Base-by-base conservation (phyloP, 2,797 vertebrate species). In the Peromyscus attwateri region DNA sequence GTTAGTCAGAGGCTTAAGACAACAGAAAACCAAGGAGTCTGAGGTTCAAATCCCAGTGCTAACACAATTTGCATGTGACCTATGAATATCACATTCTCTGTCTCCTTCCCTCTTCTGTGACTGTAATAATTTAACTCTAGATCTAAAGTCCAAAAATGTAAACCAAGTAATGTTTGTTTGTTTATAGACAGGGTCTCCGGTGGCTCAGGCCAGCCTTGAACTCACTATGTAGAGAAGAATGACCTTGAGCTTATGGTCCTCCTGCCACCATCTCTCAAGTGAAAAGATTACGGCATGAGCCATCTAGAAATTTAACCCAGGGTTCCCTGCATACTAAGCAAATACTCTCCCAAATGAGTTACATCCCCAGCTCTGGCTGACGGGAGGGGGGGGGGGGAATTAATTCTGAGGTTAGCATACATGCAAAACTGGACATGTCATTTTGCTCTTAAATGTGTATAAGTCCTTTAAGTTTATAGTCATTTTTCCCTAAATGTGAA, bases 321-420 rank as follows among this genome's bases (percentile, higher is more conserved):
- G 19, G 19, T 21, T 71, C 7, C 70, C n/a, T 19, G 70, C 70
- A 71, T 71, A 21, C 17, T 71, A 71, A 71, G n/a, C 8, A 71
- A 71, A 37, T 37, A 71, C 17, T 71, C 34, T 71, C 9, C 70
- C 34, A 71, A 37, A 37, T 71, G 70, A 71, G n/a, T 71, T 71
- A 37, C 70, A 71, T 71, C 19, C n/a, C 19, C 70, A 71, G n/a
- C 8, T 17, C 17, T 21, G 70, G n/a, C 7, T 31, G 16, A 68
- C 6, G 1, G 0, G n/a, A n/a, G 17, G 49, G 14, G 55, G 1
- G 0, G n/a, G 70, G 17, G 46, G 17, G 52, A 55, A n/a, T 1
- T 71, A 37, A 71, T 71, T 71, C 34, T 37, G 34, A 71, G n/a
- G 34, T 21, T 71, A 71, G 19, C 70, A 37, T 11, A 71, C 70